Evolutionary conservation across 1,140 invertebrate species (phyloP).

Genomic region (Thereuonema tuberculata): DNA sequence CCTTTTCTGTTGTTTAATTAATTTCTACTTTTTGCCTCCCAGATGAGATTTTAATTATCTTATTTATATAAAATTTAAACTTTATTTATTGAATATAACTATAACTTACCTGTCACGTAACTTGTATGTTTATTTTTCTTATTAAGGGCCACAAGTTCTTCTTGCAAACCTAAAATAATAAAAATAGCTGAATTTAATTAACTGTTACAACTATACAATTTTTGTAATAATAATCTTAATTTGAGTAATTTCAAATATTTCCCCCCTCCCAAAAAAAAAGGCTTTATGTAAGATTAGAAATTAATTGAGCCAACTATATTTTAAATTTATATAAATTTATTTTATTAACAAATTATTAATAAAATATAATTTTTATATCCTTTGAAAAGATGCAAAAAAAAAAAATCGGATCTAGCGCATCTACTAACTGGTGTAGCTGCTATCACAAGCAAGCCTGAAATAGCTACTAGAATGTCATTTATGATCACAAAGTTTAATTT

Average conservation of each 20-base stretch:
- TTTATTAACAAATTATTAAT: no score
- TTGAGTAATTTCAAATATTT: neutral
- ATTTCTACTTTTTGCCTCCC: neutral
- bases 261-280: neutral
- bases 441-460: no score
- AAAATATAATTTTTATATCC: neutral
- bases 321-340: neutral
- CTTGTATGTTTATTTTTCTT: conserved; percentile 75
- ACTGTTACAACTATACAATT: conserved; percentile 1
- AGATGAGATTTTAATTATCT: no score
- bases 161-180: conserved; percentile 49
- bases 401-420: no score
- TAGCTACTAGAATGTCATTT: no score
- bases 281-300: neutral
- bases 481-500: no score
- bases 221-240: neutral
- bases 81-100: neutral
- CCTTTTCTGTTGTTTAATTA: no score
- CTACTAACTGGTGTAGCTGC: no score
- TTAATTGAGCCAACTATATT: neutral
- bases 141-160: conserved; percentile 52
- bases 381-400: neutral
- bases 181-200: no score
- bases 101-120: conserved; percentile 59
- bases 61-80: neutral